Evolutionary conservation across 2,888 invertebrate genomes (phyloP), one percentile per base, ranked within the genome.

Genomic region (Beris morrisii): DNA sequence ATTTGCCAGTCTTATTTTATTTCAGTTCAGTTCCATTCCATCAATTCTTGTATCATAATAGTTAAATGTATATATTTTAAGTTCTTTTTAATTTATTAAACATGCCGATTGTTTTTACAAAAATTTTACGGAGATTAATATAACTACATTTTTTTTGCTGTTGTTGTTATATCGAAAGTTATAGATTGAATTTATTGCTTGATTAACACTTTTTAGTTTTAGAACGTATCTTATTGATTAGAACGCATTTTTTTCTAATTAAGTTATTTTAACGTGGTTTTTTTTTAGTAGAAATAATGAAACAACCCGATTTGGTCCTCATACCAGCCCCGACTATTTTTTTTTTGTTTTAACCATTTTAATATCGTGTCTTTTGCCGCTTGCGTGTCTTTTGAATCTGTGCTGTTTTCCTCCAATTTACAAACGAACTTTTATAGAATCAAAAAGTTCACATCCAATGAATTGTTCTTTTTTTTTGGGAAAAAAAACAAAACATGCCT

Each of bases 221-320:
- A 38, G 38, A 38, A 38, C 38, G 5, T 38, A 22, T 38, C 5
- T 38, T 38, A 38, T 38, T 38, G 6, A 15, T 56, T 55, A 43
- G 56, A 56, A 56, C 56, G 56, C 56, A 56, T 56, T 56, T 56
- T 11, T 15, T 11, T 53, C 53, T 28, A 48, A 15, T 13, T 12
- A 44, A 44, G 22, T 38, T 38, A 38, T 38, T 38, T 22, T 11
- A 48, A 48, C n/a, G 15, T 48, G 48, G 1, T 48, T 48, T 48
- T 46, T 11, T 11, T 38, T 22, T 48, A 1, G n/a, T 15, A 11
- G 6, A 48, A 48, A 15, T 13, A 38, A 30, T 13, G 28, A 53
- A 53, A 53, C 53, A 53, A 28, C 28, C 73, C 74, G 74, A 74
- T 73, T 38, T 79, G 79, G 79, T 78, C 79, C 79, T 78, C 79